Base-by-base conservation (phyloP, 2,888 invertebrate species). In the Athalia circularis region DNA sequence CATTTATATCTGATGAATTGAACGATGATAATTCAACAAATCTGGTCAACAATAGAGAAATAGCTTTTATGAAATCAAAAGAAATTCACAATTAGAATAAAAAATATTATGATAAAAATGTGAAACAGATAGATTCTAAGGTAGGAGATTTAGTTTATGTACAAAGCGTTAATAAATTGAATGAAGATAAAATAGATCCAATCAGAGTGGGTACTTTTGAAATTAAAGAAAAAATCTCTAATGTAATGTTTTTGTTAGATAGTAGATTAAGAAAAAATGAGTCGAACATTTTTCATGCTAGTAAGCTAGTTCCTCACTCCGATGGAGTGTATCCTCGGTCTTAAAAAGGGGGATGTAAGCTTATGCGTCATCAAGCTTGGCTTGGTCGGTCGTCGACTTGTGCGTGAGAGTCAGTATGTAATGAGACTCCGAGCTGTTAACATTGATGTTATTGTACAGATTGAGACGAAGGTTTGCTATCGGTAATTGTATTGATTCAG, bases 111-210 rank as follows among this genome's bases (percentile, higher is more conserved):
- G 72, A 72, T 50, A 78, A 78, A 72, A 68, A 78, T 15, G 59
- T 48, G 47, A 79, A 43, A 48, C 59, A 82, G 4, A 80, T 80
- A 11, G 70, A 80, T 47, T 81, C 79, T 74, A 77, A 81, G 9
- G 76, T 77, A 79, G 80, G 80, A 75, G 81, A 83, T 78, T 70
- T 82, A 62, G 81, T 82, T 13, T 83, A 80, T 76, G 65, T 83
- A 29, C 79, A 82, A 74, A 83, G 81, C 67, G 64, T 78, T 48
- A 82, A 80, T 67, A 78, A 80, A 77, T 52, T 83, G 54, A 83
- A 81, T 64, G 81, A 78, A 77, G 78, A 80, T 45, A 83, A 83
- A 80, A 67, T 83, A 65, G 81, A 80, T 67, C 13, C 50, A 61
- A 65, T 80, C 15, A 80, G 80, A 79, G 72, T 57, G 29, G 75